Conservation (phyloP, 2,888 invertebrate genomes). For the Coenonympha arcania region DNA sequence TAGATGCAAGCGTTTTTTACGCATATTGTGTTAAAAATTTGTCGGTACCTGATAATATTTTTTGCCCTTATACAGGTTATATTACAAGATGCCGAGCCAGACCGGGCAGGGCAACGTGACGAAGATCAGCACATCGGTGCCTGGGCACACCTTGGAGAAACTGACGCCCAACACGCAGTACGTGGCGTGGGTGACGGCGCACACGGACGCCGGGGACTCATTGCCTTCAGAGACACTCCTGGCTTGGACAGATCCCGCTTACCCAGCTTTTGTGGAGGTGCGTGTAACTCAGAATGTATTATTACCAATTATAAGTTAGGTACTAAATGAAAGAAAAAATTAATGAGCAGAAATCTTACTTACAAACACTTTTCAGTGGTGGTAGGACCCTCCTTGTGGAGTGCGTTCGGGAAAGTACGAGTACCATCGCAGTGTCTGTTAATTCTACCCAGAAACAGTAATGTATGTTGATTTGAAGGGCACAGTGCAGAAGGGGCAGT, state of each 20-base stretch:
- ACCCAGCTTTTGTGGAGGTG: slow-evolving; percentile 90
- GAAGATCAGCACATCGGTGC: slow-evolving; percentile 77
- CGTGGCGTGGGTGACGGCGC: slow-evolving; percentile 83
- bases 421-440: no score
- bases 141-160: slow-evolving; percentile 80
- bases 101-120: slow-evolving; percentile 75
- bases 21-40: not conserved
- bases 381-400: no score
- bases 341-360: no score
- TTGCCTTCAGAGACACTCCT: slow-evolving; percentile 86
- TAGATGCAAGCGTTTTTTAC: no score
- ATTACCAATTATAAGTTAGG: not conserved
- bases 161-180: slow-evolving; percentile 87
- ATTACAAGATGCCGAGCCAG: slow-evolving; percentile 77
- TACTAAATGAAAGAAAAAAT: no score
- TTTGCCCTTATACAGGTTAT: slow-evolving; percentile 66
- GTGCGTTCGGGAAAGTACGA: no score
- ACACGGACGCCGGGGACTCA: slow-evolving; percentile 79
- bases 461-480: no score
- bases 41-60: not conserved
- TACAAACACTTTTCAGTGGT: no score
- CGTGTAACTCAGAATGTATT: slow-evolving; percentile 14
- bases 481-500: no score
- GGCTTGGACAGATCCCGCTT: slow-evolving; percentile 90
- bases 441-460: no score